A percentile compares a stretch with the other conserved stretches of the same genome.
Conservation (phyloP, 92 coral and sea anemone genomes). For the Diadumene lineata region DNA sequence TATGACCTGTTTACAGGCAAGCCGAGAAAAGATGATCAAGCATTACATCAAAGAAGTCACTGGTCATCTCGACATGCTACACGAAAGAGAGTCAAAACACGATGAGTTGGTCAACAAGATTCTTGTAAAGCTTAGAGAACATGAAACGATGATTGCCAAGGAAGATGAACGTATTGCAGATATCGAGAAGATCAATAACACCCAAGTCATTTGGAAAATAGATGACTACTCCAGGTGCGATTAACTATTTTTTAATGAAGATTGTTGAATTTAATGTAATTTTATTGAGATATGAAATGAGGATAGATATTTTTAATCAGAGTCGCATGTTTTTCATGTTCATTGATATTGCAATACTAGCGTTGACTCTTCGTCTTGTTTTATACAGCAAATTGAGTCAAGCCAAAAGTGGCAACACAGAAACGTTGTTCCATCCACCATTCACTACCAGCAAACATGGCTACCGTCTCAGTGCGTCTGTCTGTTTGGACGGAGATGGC, state of each 20-base stretch:
- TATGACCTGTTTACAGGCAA: constrained; percentile 20
- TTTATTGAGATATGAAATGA: background rate
- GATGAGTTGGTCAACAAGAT: constrained; percentile 35
- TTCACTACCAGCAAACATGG: constrained; percentile 98
- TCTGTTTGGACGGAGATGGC: constrained; percentile 96
- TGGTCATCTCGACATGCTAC: constrained; percentile 38
- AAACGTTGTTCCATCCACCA: constrained; percentile 90
- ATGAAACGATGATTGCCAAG: constrained; percentile 33
- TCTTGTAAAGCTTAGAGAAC: constrained; percentile 39
- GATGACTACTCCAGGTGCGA: constrained; percentile 53
- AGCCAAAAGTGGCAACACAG: constrained; percentile 87
- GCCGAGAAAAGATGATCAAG: constrained; percentile 54
- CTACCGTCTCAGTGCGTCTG: constrained; percentile 94
- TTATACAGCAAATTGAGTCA: constrained; percentile 73
- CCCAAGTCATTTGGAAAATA: constrained; percentile 70
- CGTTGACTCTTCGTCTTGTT: background rate
- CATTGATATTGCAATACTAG: too few species aligned
- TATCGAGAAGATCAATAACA: constrained; percentile 67
- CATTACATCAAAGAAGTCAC: constrained; percentile 41
- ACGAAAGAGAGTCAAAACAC: constrained; percentile 41
- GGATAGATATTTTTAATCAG: too few species aligned
- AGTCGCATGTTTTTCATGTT: too few species aligned
- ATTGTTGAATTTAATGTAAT: too few species aligned
- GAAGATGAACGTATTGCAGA: constrained; percentile 61
- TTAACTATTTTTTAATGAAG: background rate